These are phyloP conservation scores for Phrynocephalus forsythii DNA, from an alignment of 2,797 vertebrate species.

Conservation along the genomic window DNA sequence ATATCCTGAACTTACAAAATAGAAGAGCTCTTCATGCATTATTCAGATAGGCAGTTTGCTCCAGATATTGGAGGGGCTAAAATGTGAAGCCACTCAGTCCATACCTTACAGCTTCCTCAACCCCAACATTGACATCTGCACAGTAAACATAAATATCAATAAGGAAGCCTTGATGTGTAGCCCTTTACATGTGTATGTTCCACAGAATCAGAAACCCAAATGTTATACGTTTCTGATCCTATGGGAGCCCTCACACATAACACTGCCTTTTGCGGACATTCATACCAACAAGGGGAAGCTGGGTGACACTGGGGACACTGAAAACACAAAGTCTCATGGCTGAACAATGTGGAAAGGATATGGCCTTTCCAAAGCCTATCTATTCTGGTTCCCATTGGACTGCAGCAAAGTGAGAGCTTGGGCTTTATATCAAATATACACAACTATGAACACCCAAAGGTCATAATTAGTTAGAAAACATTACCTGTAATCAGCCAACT, in stretches of 20 bases:
- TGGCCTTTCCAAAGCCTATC: background rate
- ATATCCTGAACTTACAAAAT: background rate
- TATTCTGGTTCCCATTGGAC: background rate
- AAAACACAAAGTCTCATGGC: background rate
- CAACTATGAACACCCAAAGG: background rate
- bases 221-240: background rate
- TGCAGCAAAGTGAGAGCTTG: background rate
- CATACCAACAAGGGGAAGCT: background rate
- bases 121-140: background rate
- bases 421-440: background rate
- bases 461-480: background rate
- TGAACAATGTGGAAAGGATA: background rate
- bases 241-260: background rate
- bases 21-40: background rate
- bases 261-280: background rate
- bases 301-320: background rate
- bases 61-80: background rate
- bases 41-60: background rate
- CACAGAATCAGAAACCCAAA: background rate
- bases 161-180: background rate
- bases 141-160: background rate
- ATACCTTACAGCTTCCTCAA: background rate
- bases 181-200: background rate
- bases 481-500: conserved; percentile 51
- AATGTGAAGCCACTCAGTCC: background rate